Conservation (phyloP, 2,113 vertebrate species). For the Sorex araneus region DNA sequence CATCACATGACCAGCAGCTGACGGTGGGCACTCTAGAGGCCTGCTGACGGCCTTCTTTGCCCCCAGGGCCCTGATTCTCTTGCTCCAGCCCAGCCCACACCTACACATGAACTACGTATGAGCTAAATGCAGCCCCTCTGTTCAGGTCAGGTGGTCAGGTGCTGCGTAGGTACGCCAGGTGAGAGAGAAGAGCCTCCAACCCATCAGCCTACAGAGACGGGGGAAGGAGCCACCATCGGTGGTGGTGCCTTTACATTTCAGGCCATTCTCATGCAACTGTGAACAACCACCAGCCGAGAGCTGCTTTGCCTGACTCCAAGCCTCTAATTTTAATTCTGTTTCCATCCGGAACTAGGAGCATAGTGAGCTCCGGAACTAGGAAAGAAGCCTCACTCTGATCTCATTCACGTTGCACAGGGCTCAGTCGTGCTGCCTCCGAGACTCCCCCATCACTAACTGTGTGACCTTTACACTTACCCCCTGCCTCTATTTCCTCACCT, state of each 20-base stretch:
- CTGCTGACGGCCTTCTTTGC: not conserved
- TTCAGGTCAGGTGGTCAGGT: too few species aligned
- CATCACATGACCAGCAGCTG: not conserved
- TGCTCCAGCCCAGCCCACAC: not conserved
- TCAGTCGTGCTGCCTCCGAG: not conserved
- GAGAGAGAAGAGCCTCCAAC: too few species aligned
- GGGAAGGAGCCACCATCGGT: too few species aligned
- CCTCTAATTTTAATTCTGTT: not conserved
- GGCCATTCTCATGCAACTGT: not conserved
- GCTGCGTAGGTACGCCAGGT: too few species aligned
- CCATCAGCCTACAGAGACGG: not conserved
- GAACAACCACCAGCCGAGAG: not conserved
- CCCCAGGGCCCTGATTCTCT: not conserved
- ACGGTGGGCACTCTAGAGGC: too few species aligned
- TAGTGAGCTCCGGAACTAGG: not conserved
- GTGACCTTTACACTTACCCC: not conserved
- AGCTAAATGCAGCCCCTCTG: too few species aligned
- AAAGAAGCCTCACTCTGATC: not conserved
- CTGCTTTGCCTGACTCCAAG: not conserved
- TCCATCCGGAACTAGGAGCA: not conserved
- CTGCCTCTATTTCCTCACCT: not conserved
- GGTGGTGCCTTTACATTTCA: not conserved
- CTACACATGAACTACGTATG: not conserved
- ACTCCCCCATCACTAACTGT: not conserved
- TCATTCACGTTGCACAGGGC: not conserved